phyloP scores from a whole-genome alignment of 2,113 vertebrate species.

The Alaudala cheleensis region DNA sequence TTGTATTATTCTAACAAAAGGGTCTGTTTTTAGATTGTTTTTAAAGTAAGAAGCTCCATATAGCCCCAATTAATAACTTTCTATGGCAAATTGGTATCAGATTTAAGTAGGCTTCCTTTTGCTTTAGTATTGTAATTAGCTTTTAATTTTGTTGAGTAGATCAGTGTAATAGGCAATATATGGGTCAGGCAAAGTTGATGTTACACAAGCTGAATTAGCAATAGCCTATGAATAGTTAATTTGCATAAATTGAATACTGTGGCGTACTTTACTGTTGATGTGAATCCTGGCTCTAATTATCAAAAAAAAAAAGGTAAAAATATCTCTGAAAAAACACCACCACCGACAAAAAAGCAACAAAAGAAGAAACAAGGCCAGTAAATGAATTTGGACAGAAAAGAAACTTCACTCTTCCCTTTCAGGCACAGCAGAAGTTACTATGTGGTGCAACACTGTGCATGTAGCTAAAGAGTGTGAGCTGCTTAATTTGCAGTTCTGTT shows the following conservation, averaged over 20 bases:
- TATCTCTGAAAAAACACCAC: neutral
- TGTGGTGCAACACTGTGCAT: accelerated
- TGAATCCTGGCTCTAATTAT: neutral
- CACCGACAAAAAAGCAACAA: neutral
- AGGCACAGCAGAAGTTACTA: neutral
- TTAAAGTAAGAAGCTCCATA: neutral
- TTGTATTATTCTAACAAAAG: neutral
- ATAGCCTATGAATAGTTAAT: neutral
- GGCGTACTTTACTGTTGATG: neutral
- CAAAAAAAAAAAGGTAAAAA: neutral
- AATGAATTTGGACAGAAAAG: neutral
- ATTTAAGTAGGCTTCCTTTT: neutral
- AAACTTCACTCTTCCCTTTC: neutral
- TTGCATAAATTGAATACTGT: neutral
- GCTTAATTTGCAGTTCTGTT: neutral
- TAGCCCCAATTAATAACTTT: neutral
- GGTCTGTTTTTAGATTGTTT: neutral
- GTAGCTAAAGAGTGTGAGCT: neutral
- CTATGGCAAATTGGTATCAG: neutral
- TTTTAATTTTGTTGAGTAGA: neutral
- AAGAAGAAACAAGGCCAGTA: neutral
- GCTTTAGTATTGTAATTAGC: neutral
- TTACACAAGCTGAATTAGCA: neutral
- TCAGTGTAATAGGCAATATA: neutral
- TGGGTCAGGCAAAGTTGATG: neutral